These are phyloP conservation scores for Myotis planiceps DNA, from an alignment of 2,797 vertebrate genomes.

Conservation along the genomic window DNA sequence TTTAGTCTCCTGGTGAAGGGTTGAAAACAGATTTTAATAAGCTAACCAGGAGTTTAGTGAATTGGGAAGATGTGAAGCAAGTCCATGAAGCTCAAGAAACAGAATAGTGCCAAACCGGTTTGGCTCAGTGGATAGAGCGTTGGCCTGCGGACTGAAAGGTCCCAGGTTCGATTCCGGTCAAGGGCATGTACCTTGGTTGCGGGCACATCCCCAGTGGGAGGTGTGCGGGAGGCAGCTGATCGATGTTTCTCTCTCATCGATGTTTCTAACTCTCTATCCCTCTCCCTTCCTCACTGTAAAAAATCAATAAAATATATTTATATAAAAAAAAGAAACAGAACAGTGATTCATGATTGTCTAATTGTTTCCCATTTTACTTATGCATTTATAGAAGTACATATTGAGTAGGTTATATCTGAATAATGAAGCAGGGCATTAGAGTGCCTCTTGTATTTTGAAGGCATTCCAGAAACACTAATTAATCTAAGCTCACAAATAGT, in stretches of 20 bases:
- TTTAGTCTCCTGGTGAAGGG: not conserved
- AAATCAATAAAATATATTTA: too few relatives aligned
- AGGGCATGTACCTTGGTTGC: too few relatives aligned
- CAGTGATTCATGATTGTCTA: not conserved
- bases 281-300: too few relatives aligned
- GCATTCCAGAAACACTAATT: constrained; percentile 6
- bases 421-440: not conserved
- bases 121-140: too few relatives aligned
- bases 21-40: not conserved
- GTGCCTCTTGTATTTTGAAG: constrained; percentile 4
- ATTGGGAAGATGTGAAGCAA: not conserved
- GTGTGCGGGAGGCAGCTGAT: too few relatives aligned
- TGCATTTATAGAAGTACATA: not conserved
- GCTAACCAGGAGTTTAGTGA: not conserved
- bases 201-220: too few relatives aligned
- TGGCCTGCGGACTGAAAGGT: too few relatives aligned
- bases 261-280: too few relatives aligned
- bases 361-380: not conserved
- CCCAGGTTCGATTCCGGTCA: too few relatives aligned
- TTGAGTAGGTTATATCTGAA: not conserved
- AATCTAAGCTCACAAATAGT: constrained; percentile 53
- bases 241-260: too few relatives aligned
- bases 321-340: not conserved
- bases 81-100: not conserved
- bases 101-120: too few relatives aligned